Conservation (phyloP, 2,888 invertebrate species). For the Phorcus lineatus region DNA sequence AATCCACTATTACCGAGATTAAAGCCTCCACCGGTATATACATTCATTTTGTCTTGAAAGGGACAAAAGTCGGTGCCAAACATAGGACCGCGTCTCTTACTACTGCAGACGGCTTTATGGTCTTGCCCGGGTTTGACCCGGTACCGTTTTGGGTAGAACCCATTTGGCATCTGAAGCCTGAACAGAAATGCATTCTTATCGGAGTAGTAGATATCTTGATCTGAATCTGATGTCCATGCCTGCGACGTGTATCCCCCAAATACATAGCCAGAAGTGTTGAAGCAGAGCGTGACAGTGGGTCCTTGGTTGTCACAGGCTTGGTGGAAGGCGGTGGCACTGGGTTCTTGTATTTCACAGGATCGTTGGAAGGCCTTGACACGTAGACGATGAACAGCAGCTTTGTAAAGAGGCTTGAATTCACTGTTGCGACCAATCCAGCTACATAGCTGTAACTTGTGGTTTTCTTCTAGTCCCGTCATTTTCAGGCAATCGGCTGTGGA, state of each 20-base stretch:
- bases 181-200: constrained; percentile 50
- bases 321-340: constrained; percentile 44
- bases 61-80: too few species aligned
- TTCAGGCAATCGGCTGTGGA: too few species aligned
- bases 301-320: constrained; percentile 49
- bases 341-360: constrained; percentile 48
- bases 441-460: too few species aligned
- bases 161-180: not conserved
- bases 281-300: constrained; percentile 47
- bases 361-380: constrained; percentile 43
- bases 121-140: too few species aligned
- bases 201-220: not conserved
- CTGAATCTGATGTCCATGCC: constrained; percentile 34
- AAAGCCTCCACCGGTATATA: too few species aligned
- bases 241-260: constrained; percentile 46
- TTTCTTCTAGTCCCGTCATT: too few species aligned
- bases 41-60: too few species aligned
- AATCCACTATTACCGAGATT: too few species aligned
- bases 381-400: constrained; percentile 43
- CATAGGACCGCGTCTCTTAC: too few species aligned
- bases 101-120: too few species aligned
- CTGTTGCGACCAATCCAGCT: too few species aligned
- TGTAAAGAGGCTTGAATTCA: constrained; percentile 42
- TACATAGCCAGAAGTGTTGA: constrained; percentile 42
- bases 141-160: too few species aligned